Base-by-base conservation (phyloP, 2,888 invertebrate genomes). In the Ariolimax columbianus region DNA sequence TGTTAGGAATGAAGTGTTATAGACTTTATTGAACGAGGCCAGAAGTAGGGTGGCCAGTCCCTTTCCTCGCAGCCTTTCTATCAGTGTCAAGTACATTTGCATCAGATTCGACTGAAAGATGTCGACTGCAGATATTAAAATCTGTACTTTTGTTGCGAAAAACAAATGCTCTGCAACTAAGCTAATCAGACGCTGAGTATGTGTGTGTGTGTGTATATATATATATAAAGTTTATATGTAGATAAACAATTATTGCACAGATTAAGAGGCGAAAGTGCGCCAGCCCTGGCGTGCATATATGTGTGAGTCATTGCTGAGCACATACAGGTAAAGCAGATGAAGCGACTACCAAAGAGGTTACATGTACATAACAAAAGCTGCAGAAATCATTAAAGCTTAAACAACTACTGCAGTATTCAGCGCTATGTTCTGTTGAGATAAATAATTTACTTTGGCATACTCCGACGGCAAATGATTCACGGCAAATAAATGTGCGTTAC, bases 311-410 rank as follows among this genome's bases (percentile, higher is more conserved):
- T 36, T 30, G 79, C 47, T 40, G 63, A 68, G 78, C 38, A 78
- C 63, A 78, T 9, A 79, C 3, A 68, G 51, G 1, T 19, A 40
- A 68, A 43, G 68, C 79, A 79, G 36, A 78, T 36, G 17, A 78
- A 78, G 78, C 63, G 59, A n/a, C 63, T 78, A 78, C 43, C 79
- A 79, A 30, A 38, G n/a, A 43, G 47, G 63, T 63, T 79, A 79
- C 30, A 66, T 47, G 36, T 19, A 19, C 68, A 79, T 33, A 9
- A 66, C 66, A 79, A 79, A 78, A 79, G 79, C 79, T 79, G 79
- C 43, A 79, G 47, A 43, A 79, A 63, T 68, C 68, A 36, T 2
- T 1, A 77, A 63, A 63, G 63, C 63, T 14, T 77, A 59, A 38
- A 78, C 36, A 78, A 33, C 38, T 63, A 78, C 40, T 38, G n/a